phyloP scores from a whole-genome alignment of 2,113 vertebrate species.

The Urocynchramus pylzowi region DNA sequence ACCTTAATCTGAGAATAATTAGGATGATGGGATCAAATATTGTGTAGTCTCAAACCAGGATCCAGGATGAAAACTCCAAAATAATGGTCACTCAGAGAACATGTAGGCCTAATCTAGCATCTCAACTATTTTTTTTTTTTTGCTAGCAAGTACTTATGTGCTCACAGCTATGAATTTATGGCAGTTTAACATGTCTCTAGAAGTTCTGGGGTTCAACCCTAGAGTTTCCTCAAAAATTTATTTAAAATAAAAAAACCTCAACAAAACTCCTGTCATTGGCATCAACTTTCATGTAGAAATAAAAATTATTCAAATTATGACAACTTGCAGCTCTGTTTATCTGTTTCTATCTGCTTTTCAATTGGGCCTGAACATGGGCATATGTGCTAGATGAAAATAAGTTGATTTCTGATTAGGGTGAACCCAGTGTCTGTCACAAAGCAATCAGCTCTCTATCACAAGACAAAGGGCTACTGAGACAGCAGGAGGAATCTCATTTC shows the following conservation, averaged over 20 bases:
- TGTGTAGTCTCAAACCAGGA: neutral
- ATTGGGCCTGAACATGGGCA: neutral
- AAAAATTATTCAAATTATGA: neutral
- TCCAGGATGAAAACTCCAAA: neutral
- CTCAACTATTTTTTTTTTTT: neutral
- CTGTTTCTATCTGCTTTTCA: neutral
- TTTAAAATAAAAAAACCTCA: neutral
- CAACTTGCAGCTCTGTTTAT: neutral
- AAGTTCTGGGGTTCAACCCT: neutral
- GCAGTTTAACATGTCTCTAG: neutral
- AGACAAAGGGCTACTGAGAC: neutral
- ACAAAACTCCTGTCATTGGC: neutral
- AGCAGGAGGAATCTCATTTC: neutral
- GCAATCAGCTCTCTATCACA: neutral
- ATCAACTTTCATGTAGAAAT: neutral
- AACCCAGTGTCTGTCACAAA: neutral
- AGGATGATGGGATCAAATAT: neutral
- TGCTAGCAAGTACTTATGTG: neutral
- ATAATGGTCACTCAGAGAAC: neutral
- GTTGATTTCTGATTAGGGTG: neutral
- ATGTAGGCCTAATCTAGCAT: neutral
- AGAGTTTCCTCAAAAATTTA: neutral
- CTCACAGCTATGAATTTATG: neutral
- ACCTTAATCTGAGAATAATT: neutral
- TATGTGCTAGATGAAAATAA: neutral